A percentile compares a stretch with the other conserved stretches of the same genome.
phyloP scores from a whole-genome alignment of 1,140 invertebrate genomes.

The Plectrocnemia conspersa region DNA sequence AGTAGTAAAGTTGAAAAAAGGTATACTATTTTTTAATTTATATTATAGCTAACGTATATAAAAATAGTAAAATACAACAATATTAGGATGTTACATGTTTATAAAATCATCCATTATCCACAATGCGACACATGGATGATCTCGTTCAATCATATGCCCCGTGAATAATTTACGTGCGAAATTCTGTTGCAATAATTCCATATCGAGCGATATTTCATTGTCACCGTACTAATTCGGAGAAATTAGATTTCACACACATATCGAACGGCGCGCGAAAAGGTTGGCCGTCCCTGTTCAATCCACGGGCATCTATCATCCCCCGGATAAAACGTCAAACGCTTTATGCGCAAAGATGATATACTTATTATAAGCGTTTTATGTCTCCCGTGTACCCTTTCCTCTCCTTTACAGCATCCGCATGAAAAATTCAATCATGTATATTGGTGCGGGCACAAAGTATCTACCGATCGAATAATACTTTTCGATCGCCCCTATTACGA shows the following conservation, averaged over 20 bases:
- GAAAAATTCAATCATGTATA: conserved; percentile 37
- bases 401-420: conserved; percentile 27
- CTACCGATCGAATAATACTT: not conserved
- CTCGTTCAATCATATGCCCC: too few relatives aligned
- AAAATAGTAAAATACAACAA: too few relatives aligned
- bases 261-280: conserved; percentile 20
- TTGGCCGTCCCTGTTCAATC: conserved; percentile 27
- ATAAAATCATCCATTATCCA: too few relatives aligned
- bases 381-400: conserved; percentile 31
- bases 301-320: conserved; percentile 35
- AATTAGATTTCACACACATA: conserved; percentile 15
- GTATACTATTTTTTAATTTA: too few relatives aligned
- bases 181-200: too few relatives aligned
- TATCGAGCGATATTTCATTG: conserved; percentile 8
- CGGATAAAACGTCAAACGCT: conserved; percentile 36
- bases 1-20: too few relatives aligned
- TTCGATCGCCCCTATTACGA: not conserved
- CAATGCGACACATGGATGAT: too few relatives aligned
- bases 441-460: conserved; percentile 21
- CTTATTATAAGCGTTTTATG: conserved; percentile 34
- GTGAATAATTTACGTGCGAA: too few relatives aligned
- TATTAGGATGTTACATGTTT: too few relatives aligned
- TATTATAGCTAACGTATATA: too few relatives aligned
- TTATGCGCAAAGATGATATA: conserved; percentile 32
- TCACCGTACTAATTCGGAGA: conserved; percentile 14